Percentiles rank a stretch among this genome's conserved stretches.
Evolutionary conservation across 2,113 vertebrate genomes (phyloP).

Genomic region (Neoarius graeffei): DNA sequence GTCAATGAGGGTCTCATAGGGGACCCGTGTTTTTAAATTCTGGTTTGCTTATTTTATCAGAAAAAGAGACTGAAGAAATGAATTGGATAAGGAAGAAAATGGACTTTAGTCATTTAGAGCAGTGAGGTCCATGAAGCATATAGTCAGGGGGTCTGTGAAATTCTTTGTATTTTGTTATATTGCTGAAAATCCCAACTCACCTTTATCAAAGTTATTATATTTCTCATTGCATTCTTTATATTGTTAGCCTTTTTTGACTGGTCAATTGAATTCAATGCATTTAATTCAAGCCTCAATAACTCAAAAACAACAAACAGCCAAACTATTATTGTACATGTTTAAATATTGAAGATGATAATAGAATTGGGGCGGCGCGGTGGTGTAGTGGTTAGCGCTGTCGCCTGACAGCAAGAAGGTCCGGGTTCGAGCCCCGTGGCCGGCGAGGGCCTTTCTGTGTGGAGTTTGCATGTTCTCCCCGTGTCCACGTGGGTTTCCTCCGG

Average conservation of each 20-base stretch:
- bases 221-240: neutral
- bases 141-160: too few relatives aligned
- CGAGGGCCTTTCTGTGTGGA: too few relatives aligned
- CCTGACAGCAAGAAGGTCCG: too few relatives aligned
- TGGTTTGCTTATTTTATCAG: neutral
- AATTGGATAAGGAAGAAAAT: neutral
- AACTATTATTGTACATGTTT: neutral
- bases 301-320: neutral
- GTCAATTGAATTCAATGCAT: neutral
- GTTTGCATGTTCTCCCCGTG: too few relatives aligned
- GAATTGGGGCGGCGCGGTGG: too few relatives aligned
- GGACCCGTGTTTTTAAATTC: neutral
- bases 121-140: neutral
- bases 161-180: too few relatives aligned
- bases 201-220: neutral
- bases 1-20: neutral
- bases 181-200: too few relatives aligned
- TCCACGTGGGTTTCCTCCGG: too few relatives aligned
- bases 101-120: neutral
- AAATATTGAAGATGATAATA: neutral
- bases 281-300: neutral
- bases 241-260: neutral
- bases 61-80: neutral
- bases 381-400: too few relatives aligned
- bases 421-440: too few relatives aligned